Base-by-base conservation (phyloP, 2,888 invertebrate genomes). In the Elmis aenea region DNA sequence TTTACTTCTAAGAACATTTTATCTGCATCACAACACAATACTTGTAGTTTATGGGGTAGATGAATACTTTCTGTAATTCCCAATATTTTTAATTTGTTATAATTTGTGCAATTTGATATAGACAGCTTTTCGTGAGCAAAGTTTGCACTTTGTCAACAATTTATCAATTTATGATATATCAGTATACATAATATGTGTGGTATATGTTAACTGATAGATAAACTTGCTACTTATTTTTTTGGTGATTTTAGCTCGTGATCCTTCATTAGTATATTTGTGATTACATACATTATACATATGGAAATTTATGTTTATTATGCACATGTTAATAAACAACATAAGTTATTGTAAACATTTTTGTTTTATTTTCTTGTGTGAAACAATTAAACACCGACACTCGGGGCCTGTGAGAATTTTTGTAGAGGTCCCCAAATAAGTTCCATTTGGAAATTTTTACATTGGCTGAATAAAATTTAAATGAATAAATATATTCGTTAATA, bases 291-390 rank as follows among this genome's bases (percentile, higher is more conserved):
- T 22, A 18, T 21, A 31, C 26, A 13, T 41, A 33, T 41, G 32
- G 18, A 39, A 27, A n/a, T 40, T 41, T 33, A 37, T 18, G 25
- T 41, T 41, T 22, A 25, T 29, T 30, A 15, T 36, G 33, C 36
- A 37, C 37, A 37, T 33, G 32, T 40, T 35, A 41, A 41, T 41
- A 41, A 41, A 41, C 22, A 37, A 33, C n/a, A n/a, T n/a, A n/a
- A n/a, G n/a, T n/a, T n/a, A n/a, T n/a, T n/a, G n/a, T n/a, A n/a
- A n/a, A n/a, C n/a, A n/a, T n/a, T n/a, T n/a, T n/a, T n/a, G n/a
- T n/a, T n/a, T n/a, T n/a, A n/a, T n/a, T n/a, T n/a, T n/a, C n/a
- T n/a, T n/a, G n/a, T n/a, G n/a, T n/a, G n/a, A n/a, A n/a, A n/a
- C n/a, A n/a, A n/a, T n/a, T n/a, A n/a, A n/a, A n/a, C n/a, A n/a